phyloP scores from a whole-genome alignment of 1,140 invertebrate genomes.

The Lerema accius region DNA sequence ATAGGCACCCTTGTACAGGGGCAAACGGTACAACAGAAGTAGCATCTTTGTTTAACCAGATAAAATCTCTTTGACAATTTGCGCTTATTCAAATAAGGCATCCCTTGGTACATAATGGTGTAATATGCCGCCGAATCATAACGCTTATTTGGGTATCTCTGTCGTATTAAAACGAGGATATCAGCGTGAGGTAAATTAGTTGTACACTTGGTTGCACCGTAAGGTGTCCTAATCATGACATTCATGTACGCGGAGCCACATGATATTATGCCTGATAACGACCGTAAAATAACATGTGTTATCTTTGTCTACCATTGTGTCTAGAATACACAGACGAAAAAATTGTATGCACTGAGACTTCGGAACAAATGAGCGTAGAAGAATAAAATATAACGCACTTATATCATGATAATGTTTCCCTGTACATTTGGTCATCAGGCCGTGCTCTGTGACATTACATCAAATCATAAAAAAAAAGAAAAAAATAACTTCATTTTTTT shows the following conservation, averaged over 20 bases:
- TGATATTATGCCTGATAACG: too few relatives aligned
- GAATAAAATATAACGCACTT: too few relatives aligned
- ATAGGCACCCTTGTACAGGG: conserved; percentile 60
- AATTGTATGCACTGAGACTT: too few relatives aligned
- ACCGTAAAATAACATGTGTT: too few relatives aligned
- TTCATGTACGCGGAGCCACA: neutral
- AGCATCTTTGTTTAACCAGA: conserved; percentile 77
- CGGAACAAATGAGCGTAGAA: too few relatives aligned
- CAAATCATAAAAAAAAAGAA: too few relatives aligned
- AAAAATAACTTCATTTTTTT: too few relatives aligned
- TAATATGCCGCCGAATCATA: conserved; percentile 70
- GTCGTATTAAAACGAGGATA: conserved; percentile 38
- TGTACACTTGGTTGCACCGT: conserved; percentile 36
- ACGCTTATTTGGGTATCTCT: conserved; percentile 43
- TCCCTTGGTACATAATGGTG: conserved; percentile 70
- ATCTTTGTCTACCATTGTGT: too few relatives aligned
- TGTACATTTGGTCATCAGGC: too few relatives aligned
- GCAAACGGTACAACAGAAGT: conserved; percentile 70
- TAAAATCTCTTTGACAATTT: conserved; percentile 82
- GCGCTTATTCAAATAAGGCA: conserved; percentile 77
- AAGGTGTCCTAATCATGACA: neutral
- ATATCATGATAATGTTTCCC: too few relatives aligned
- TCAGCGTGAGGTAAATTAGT: conserved; percentile 40
- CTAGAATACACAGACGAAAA: too few relatives aligned
- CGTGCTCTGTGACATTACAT: too few relatives aligned